Evolutionary conservation across 2,797 vertebrate genomes (phyloP), one percentile per base, ranked within the genome.

Genomic region (Buphagus erythrorhynchus): DNA sequence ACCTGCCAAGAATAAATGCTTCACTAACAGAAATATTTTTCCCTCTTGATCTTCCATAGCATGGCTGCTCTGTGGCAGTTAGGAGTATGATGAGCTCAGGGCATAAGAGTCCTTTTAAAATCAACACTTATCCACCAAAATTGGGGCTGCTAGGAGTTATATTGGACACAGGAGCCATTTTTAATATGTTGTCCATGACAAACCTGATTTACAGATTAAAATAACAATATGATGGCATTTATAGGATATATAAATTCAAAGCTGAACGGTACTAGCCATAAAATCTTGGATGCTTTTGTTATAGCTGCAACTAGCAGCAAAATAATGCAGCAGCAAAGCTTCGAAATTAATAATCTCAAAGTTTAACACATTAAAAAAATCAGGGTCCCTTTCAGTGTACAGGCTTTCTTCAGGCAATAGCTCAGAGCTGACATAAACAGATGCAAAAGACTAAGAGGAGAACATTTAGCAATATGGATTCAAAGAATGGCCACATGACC

Each of bases 131-230:
- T 57, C 93, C 77, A 90, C 78, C 74, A 91, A 92, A 94, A 92
- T 6, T 51, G 15, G 76, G 80, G 69, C 85, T 97, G 95, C 97
- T 95, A 96, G 83, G 67, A 94, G 92, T 95, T 98, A 97, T 97
- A 95, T 92, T 95, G 95, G 97, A 88, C 68, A 54, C 90, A 91
- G 67, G 96, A 97, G 81, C 82, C 40, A 66, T 91, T 96, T 96
- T 77, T 93, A 96, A 96, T 79, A 81, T 97, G 95, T 86, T 92
- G 80, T 17, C 82, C 81, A 61, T 25, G 93, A 97, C 96, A 98
- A 97, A 97, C 86, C 86, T 38, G 96, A 98, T 97, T 97, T 98
- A 96, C 81, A 88, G 97, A 97, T 98, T 95, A 97, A 98, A 98
- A 97, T 88, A 97, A 95, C 85, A 93, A 93, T 86, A 79, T 94